Base-by-base conservation (phyloP, 2,797 vertebrate genomes). In the Lacerta bilineata region DNA sequence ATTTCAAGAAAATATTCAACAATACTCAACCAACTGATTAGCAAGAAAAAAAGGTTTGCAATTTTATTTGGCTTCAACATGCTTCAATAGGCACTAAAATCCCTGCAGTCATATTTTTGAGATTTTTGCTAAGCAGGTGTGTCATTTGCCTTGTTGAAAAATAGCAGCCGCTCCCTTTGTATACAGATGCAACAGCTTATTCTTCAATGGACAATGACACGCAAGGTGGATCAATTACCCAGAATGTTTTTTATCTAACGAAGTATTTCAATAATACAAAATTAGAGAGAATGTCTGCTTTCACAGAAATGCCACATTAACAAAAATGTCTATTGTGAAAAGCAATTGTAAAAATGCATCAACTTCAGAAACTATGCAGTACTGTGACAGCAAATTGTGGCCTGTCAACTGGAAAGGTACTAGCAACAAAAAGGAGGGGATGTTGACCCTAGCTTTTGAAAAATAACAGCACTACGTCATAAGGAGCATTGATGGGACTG, bases 21-120 rank as follows among this genome's bases (percentile, higher is more conserved):
- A 97, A 96, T 87, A 97, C 95, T 96, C 95, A 96, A 97, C 96
- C 66, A 89, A 78, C 17, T 75, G 27, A 27, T 81, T n/a, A 85
- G 79, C 78, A 85, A 85, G 86, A 61, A 2, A 36, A 80, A 76
- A n/a, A n/a, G 2, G 3, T 68, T 43, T 89, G 79, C 78, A 69
- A 55, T 69, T 95, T 94, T 97, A 95, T 97, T 97, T 97, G 97
- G 96, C 95, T 96, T 96, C 89, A 96, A 93, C 95, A 94, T 92
- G 93, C 94, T 96, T 97, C 95, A 95, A 95, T 95, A 97, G 97
- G 97, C 97, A 97, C 97, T 97, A 96, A 94, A 96, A 97, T 96
- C 96, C 97, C 97, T 97, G 96, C 95, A 96, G 95, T 95, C 96
- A 95, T 95, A 96, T 95, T 94, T 93, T 94, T 87, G 93, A 92